A percentile compares a stretch with the other conserved stretches of the same genome.
Evolutionary conservation across 2,888 invertebrate genomes (phyloP).

Genomic region (Aelia acuminata): DNA sequence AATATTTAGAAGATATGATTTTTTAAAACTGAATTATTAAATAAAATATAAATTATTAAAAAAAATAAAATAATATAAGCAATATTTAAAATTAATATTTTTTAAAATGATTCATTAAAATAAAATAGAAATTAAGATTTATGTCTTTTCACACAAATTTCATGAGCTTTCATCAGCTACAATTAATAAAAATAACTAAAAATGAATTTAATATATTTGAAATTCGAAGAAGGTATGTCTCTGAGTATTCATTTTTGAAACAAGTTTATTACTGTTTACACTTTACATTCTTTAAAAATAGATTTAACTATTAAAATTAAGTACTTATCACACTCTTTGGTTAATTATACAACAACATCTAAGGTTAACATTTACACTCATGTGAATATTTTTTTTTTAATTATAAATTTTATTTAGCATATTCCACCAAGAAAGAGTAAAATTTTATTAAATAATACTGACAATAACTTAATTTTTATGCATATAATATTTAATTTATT

Average conservation of each 20-base stretch:
- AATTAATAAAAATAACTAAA: background rate
- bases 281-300: background rate
- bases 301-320: slow-evolving; percentile 45
- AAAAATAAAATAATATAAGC: too few species aligned
- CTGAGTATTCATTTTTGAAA: background rate
- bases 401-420: slow-evolving; percentile 18
- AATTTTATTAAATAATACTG: slow-evolving; percentile 36
- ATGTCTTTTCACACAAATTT: background rate
- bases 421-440: slow-evolving; percentile 33
- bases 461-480: slow-evolving; percentile 39
- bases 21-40: too few species aligned
- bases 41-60: too few species aligned
- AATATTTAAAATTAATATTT: background rate
- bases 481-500: slow-evolving; percentile 37
- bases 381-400: background rate
- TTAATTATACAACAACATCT: slow-evolving; percentile 16
- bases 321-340: slow-evolving; percentile 53
- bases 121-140: background rate
- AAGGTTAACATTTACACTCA: slow-evolving; percentile 10
- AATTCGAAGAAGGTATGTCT: background rate
- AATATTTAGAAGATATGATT: too few species aligned
- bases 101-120: background rate
- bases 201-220: background rate
- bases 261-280: background rate
- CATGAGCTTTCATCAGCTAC: too few species aligned